Base-by-base conservation (phyloP, 2,113 vertebrate species). In the Edolisoma coerulescens region DNA sequence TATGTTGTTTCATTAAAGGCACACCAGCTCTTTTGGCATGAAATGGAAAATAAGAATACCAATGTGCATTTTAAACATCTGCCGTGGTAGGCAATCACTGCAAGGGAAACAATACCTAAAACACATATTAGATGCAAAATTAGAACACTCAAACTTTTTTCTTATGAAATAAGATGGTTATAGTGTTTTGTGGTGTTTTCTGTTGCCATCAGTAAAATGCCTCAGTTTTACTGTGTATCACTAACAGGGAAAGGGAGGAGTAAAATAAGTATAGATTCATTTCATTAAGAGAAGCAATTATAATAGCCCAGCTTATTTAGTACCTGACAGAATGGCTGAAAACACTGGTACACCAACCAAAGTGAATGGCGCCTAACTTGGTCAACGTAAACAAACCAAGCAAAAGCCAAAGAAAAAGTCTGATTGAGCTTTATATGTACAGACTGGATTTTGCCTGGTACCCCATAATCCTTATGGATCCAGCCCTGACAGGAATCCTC, bases 21-120 rank as follows among this genome's bases (percentile, higher is more conserved):
- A 83, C 3, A 15, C 53, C 47, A 67, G 50, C 11, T 83, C 7
- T 94, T 88, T 77, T 57, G 61, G 53, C 50, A 60, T 11, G 4
- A 49, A 88, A 70, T 49, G 75, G 83, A 86, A 95, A 96, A 69
- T 52, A 19, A 74, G 93, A 91, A 54, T 28, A 83, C 35, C 44
- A 88, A 59, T 78, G 23, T 63, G n/a, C 87, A 47, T 70, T 91
- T 96, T 90, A 95, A 94, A 86, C 82, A 96, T 93, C 90, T 96
- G 87, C 45, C 11, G 26, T 22, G 6, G 42, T 74, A 63, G 82
- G 64, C 42, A 67, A 83, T 93, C 78, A 77, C 23, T 77, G 54
- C 67, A 87, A 87, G 39, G 23, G 19, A 93, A 95, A 42, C 37
- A 69, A 65, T 73, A 52, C 91, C 75, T 74, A 82, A 94, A 91